Evolutionary conservation across 2,113 vertebrate genomes (phyloP), one percentile per base, ranked within the genome.

Genomic region (Poecilia latipinna): DNA sequence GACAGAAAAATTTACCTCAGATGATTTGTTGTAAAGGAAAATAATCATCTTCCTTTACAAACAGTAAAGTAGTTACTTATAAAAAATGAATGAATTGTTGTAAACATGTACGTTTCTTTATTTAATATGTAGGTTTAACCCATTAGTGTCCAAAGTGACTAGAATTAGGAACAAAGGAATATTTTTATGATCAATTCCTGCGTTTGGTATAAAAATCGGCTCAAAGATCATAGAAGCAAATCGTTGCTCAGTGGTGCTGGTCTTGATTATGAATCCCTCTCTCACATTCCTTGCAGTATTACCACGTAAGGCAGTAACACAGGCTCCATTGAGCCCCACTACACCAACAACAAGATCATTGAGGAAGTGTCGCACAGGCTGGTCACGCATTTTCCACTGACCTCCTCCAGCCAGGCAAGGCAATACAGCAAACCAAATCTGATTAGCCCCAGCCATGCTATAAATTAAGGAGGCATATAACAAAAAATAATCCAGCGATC

Each of bases 321-420:
- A 90, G 90, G 85, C 79, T 86, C 89, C 80, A 92, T 88, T 91
- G 85, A 94, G 89, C 68, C 64, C 39, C 68, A 29, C 24, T 77
- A 80, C 88, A 85, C 68, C 85, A 91, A 90, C 86, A 91, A 89
- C 87, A 82, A 75, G 80, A 88, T 91, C 88, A 92, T 90, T 91
- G 87, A 92, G 86, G 88, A 87, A 88, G 84, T 86, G 86, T 93
- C 82, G 73, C 79, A 72, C 76, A 73, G 74, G 65, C 83, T 68
- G 83, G 86, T 90, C 86, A 92, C 83, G 75, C 84, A 84, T 85
- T 85, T 86, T 88, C 83, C 85, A 86, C 87, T 86, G 86, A 92
- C 85, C 81, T 76, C 86, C 83, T 78, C 72, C 68, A 90, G 68
- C 57, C 62, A 80, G 77, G 69, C 72, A 0, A 29, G 19, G 84